Evolutionary conservation across 2,888 invertebrate species (phyloP).

Genomic region (Ptilodon capucinus): DNA sequence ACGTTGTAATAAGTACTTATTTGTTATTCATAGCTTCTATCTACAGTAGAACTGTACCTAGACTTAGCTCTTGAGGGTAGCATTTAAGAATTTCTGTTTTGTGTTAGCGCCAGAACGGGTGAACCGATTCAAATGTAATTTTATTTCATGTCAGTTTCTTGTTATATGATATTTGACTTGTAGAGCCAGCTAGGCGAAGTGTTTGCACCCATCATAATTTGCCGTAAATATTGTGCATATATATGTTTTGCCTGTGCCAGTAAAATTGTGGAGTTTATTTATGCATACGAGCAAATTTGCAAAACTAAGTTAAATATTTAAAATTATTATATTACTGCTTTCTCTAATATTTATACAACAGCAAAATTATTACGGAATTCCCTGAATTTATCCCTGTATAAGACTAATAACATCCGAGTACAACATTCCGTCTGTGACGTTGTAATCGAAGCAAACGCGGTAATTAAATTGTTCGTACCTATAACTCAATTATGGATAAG

Average conservation of each 20-base stretch:
- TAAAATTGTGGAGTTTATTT: conserved; percentile 9
- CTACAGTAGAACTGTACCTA: no score
- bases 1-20: no score
- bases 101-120: no score
- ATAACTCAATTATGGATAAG: conserved; percentile 47
- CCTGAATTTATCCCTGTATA: neutral
- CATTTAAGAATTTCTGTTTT: no score
- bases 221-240: neutral
- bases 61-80: no score
- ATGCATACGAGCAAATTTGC: neutral
- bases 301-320: neutral
- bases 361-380: no score
- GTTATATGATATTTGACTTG: no score
- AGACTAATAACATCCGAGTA: neutral
- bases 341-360: no score
- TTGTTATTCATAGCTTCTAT: no score
- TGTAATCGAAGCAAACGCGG: conserved; percentile 14
- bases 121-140: no score
- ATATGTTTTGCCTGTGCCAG: neutral
- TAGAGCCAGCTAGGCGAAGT: neutral
- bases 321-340: no score
- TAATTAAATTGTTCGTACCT: conserved; percentile 30
- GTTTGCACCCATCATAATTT: neutral
- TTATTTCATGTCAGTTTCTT: no score
- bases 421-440: conserved; percentile 6